Percentiles rank a stretch among this genome's conserved stretches.
phyloP scores from a whole-genome alignment of 2,797 vertebrate species.

The Taeniopygia guttata region DNA sequence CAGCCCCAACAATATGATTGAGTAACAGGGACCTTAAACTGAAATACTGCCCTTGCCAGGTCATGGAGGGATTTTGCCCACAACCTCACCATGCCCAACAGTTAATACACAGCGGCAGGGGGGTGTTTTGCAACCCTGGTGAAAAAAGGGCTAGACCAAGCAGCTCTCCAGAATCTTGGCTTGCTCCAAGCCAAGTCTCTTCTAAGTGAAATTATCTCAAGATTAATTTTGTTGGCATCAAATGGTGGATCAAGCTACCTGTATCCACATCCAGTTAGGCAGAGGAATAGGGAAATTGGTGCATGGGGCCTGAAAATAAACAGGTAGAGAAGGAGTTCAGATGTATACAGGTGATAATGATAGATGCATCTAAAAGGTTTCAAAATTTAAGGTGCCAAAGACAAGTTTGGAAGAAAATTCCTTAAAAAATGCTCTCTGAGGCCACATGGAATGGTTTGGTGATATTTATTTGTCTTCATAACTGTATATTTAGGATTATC shows the following conservation, averaged over 20 bases:
- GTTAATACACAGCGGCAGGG: not conserved
- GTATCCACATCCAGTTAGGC: accelerated
- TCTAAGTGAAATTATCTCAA: not conserved
- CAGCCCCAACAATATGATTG: accelerated
- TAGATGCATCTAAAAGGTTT: not conserved
- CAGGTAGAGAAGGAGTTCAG: not conserved
- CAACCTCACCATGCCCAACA: not conserved
- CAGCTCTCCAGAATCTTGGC: not conserved
- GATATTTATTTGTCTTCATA: not conserved
- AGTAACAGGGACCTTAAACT: not conserved
- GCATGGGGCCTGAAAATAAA: accelerated
- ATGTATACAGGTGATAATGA: not conserved
- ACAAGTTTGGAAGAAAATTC: not conserved
- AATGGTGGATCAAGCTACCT: not conserved
- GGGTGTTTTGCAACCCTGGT: not conserved
- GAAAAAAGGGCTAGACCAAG: not conserved
- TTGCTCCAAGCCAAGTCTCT: not conserved
- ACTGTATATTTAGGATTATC: not conserved
- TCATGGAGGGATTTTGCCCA: not conserved
- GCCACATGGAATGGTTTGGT: not conserved
- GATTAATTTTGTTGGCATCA: not conserved
- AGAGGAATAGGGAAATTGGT: not conserved
- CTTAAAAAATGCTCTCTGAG: not conserved
- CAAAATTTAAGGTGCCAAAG: not conserved
- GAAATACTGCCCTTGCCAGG: not conserved